Percentiles rank a stretch among this genome's conserved stretches.
These are phyloP conservation scores for Danio kyathit DNA, from an alignment of 2,797 vertebrate species.

Conservation along the genomic window DNA sequence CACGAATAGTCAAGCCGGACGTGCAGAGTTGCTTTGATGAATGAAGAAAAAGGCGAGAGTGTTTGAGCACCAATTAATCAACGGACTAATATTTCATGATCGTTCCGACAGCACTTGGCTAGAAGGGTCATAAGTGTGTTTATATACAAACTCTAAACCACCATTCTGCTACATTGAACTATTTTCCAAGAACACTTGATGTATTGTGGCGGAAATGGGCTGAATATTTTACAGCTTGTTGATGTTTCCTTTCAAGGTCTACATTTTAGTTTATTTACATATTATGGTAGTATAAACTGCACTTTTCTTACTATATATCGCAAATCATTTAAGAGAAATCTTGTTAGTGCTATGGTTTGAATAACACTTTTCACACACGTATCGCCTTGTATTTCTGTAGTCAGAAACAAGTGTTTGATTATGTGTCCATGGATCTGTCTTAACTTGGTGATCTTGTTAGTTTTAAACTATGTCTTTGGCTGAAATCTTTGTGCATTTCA, in stretches of 20 bases:
- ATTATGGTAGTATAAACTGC: neutral
- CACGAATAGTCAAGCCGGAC: constrained; percentile 1
- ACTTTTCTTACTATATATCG: neutral
- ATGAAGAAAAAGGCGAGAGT: neutral
- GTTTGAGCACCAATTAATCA: constrained; percentile 31
- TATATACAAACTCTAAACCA: constrained; percentile 22
- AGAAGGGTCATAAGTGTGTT: constrained; percentile 31
- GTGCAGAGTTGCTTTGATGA: neutral
- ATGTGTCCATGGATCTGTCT: neutral
- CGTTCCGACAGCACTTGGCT: neutral
- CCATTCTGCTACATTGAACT: constrained; percentile 2
- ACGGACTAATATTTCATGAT: constrained; percentile 8
- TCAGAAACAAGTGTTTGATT: neutral
- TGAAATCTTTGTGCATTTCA: constrained; percentile 14
- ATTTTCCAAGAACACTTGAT: constrained; percentile 1
- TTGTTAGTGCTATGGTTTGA: neutral
- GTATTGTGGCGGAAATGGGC: neutral
- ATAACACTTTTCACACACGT: neutral
- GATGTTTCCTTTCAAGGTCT: constrained; percentile 3
- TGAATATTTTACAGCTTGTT: constrained; percentile 8
- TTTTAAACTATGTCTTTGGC: neutral
- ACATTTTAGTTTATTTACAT: neutral
- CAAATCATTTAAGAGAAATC: neutral
- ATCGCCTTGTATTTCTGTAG: neutral
- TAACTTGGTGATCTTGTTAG: neutral